Base-by-base conservation (phyloP, 2,113 vertebrate genomes). In the Columbina picui region DNA sequence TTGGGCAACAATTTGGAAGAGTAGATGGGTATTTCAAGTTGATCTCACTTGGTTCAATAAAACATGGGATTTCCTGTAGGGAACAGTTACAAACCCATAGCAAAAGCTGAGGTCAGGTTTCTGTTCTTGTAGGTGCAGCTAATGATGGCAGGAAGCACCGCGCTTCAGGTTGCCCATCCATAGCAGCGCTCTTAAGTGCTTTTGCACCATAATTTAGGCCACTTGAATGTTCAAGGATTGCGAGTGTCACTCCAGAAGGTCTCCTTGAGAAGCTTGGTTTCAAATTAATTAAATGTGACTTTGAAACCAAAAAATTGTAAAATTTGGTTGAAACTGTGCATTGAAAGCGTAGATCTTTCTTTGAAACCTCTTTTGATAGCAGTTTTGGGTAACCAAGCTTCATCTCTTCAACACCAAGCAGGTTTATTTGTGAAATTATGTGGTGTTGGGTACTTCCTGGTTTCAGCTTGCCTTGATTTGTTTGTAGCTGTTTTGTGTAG, bases 61-160 rank as follows among this genome's bases (percentile, higher is more conserved):
- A 71, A 63, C 12, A 36, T 57, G 82, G 61, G 13, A 4, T 88
- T 96, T 92, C 20, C 25, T 14, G 2, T 6, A 56, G 56, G 55
- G 69, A 73, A 26, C 9, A 8, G 8, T 34, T 81, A 14, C 0
- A 1, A 47, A 9, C 23, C 8, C 61, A 0, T 2, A 61, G 49
- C 61, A 25, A 84, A 79, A 73, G 22, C 67, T 57, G 73, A 43
- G 39, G 9, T 87, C 14, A 13, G 10, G 69, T 91, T 91, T 74
- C 77, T 52, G 0, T 87, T 78, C n/a, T 41, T 21, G 15, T 21
- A 29, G 65, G 16, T 53, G 34, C 45, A 74, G 67, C 4, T 53
- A 49, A 23, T 45, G 89, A 23, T 39, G 36, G 69, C 57, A 61
- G 60, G 49, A 34, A 49, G 67, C 1, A 4, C 53, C 7, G 2